These are phyloP conservation scores for Panagrolaimus sp. DNA, from an alignment of 1,140 invertebrate genomes.

Conservation along the genomic window DNA sequence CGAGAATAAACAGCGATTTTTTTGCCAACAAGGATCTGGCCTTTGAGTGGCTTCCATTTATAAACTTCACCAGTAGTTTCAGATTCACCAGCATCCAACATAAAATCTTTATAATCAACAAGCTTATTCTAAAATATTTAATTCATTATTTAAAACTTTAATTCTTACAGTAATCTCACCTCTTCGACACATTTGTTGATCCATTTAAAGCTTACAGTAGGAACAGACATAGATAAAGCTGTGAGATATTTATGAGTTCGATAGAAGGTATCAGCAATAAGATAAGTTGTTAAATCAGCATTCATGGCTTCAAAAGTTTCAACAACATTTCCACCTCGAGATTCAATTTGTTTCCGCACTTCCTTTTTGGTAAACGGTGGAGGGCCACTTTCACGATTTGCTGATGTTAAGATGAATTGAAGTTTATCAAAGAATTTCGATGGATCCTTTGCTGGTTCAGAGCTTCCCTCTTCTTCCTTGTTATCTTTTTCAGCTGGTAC, in stretches of 20 bases:
- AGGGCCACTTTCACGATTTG: slow-evolving; percentile 28
- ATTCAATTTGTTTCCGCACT: slow-evolving; percentile 37
- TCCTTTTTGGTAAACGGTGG: slow-evolving; percentile 54
- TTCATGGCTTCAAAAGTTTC: slow-evolving; percentile 35
- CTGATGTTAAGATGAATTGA: slow-evolving; percentile 50
- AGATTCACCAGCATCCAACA: slow-evolving; percentile 44
- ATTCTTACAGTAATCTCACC: slow-evolving; percentile 20
- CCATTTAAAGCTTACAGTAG: slow-evolving; percentile 50
- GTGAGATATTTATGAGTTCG: slow-evolving; percentile 56
- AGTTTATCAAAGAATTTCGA: slow-evolving; percentile 37
- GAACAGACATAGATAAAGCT: slow-evolving; percentile 50
- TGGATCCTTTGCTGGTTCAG: not conserved
- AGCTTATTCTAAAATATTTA: slow-evolving; percentile 34
- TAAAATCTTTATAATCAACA: slow-evolving; percentile 35
- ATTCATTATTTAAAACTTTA: too few species aligned
- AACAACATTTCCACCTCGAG: slow-evolving; percentile 46
- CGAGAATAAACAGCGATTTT: too few species aligned
- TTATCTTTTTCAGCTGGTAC: not conserved
- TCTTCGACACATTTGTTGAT: slow-evolving; percentile 42
- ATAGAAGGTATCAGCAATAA: slow-evolving; percentile 56
- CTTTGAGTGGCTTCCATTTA: too few species aligned
- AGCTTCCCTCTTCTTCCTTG: not conserved
- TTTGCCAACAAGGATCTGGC: too few species aligned
- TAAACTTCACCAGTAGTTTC: not conserved
- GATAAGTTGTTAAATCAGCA: slow-evolving; percentile 25